These are phyloP conservation scores for Camelus dromedarius DNA, from an alignment of 2,113 vertebrate species.

Conservation along the genomic window DNA sequence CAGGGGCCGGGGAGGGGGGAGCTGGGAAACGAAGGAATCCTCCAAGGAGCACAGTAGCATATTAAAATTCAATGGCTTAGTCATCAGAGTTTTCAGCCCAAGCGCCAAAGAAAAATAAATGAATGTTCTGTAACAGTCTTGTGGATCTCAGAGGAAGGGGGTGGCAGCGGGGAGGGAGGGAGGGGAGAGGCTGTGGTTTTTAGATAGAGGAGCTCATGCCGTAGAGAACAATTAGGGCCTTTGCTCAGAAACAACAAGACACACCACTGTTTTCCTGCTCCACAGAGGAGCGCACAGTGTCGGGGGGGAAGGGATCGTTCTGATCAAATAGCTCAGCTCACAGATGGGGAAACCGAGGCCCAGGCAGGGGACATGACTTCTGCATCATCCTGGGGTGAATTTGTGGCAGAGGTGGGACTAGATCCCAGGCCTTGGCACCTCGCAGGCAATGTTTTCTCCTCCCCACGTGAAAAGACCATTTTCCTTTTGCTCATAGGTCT, in stretches of 20 bases:
- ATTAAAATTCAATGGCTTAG: conserved; percentile 85
- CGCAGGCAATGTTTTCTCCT: not conserved
- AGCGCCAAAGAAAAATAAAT: conserved; percentile 76
- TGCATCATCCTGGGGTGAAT: not conserved
- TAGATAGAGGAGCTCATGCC: conserved; percentile 59
- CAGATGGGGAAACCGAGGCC: conserved; percentile 43
- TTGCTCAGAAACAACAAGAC: conserved; percentile 78
- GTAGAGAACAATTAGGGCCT: conserved; percentile 77
- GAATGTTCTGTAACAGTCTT: conserved; percentile 80
- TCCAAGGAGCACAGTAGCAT: conserved; percentile 86
- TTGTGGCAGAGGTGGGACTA: not conserved
- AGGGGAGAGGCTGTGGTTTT: conserved; percentile 1
- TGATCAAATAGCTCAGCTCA: not conserved
- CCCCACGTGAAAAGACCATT: not conserved
- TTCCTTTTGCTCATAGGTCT: not conserved
- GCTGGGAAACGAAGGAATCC: conserved; percentile 76
- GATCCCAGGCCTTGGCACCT: not conserved
- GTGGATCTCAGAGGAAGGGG: conserved; percentile 66
- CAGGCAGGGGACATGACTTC: not conserved
- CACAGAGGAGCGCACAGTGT: not conserved
- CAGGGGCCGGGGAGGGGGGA: conserved; percentile 64
- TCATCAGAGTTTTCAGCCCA: conserved; percentile 79
- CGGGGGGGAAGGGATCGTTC: not conserved
- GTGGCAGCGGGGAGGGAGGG: not conserved
- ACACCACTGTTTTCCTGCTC: conserved; percentile 57